Conservation (phyloP, 1,140 invertebrate genomes). For the Drosophila watanabei region DNA sequence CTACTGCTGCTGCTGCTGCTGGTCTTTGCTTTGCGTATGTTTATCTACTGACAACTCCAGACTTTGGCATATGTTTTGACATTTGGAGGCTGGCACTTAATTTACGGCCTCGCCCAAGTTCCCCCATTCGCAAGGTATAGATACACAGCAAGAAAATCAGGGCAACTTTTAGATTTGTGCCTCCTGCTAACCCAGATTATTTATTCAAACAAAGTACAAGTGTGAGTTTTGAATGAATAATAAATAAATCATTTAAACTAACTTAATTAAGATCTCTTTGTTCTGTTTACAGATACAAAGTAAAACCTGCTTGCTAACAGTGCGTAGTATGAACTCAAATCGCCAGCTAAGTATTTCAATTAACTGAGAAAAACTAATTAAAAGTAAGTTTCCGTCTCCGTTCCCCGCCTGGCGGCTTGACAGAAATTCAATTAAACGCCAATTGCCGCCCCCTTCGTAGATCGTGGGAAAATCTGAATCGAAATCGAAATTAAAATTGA, state of each 20-base stretch:
- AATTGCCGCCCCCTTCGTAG: conserved; percentile 40
- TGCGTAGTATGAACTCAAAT: conserved; percentile 23
- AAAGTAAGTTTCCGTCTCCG: conserved; percentile 33
- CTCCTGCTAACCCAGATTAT: neutral
- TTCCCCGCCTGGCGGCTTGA: conserved; percentile 1
- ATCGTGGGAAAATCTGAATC: conserved; percentile 57
- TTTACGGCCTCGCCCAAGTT: conserved; percentile 66
- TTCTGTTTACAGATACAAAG: neutral
- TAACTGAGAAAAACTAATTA: conserved; percentile 69
- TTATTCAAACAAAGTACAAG: neutral
- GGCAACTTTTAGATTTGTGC: neutral
- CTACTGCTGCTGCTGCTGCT: neutral
- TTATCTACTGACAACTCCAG: conserved; percentile 58
- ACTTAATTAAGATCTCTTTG: neutral
- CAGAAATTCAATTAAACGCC: conserved; percentile 57
- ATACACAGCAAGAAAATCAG: neutral
- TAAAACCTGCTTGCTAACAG: neutral
- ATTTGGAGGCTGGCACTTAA: conserved; percentile 72
- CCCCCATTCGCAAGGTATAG: conserved; percentile 3
- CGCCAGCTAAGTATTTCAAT: conserved; percentile 55
- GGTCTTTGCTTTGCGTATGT: conserved; percentile 36
- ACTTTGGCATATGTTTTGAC: conserved; percentile 68
- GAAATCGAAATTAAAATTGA: neutral
- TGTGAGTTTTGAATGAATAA: neutral
- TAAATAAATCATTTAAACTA: neutral